Base-by-base conservation (phyloP, 2,797 vertebrate genomes). In the Masticophis lateralis region DNA sequence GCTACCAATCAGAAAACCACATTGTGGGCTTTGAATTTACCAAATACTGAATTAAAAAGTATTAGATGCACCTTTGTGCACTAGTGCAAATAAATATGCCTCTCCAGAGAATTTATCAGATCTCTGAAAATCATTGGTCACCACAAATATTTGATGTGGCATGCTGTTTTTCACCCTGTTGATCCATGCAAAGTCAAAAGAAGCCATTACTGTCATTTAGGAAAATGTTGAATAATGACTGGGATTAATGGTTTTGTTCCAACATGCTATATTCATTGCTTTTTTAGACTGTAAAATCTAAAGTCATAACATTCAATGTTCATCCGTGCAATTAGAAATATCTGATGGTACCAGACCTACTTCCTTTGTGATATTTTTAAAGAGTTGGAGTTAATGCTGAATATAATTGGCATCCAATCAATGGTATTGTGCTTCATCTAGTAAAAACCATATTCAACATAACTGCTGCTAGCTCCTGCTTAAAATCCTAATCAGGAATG, bases 371-470 rank as follows among this genome's bases (percentile, higher is more conserved):
- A 94, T 96, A 96, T 97, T 96, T 97, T 97, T 97, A 96, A 94
- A 96, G 94, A 96, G 95, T 94, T 95, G 94, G 95, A 97, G 95
- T 97, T 97, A 97, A 96, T 97, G 97, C 93, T 96, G 97, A 95
- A 96, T 96, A 96, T 96, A 97, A 97, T 97, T 96, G 96, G 90
- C 95, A 94, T 96, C 97, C 97, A 97, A 97, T 97, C 97, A 97
- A 97, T 97, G 96, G 96, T 96, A 97, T 97, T 97, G 97, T 97
- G 96, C 95, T 96, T 96, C 95, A 95, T 97, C 96, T 96, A 96
- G 96, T 96, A 96, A 97, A 96, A 97, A 97, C 96, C 95, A 97
- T 95, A 96, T 96, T 97, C 95, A 97, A 96, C 95, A 91, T 97
- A 97, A 96, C 96, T 96, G 95, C 95, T 95, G 96, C 96, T 97